A percentile compares a stretch with the other conserved stretches of the same genome.
These are phyloP conservation scores for Zonitis immaculata DNA, from an alignment of 2,888 invertebrate genomes.

Conservation along the genomic window DNA sequence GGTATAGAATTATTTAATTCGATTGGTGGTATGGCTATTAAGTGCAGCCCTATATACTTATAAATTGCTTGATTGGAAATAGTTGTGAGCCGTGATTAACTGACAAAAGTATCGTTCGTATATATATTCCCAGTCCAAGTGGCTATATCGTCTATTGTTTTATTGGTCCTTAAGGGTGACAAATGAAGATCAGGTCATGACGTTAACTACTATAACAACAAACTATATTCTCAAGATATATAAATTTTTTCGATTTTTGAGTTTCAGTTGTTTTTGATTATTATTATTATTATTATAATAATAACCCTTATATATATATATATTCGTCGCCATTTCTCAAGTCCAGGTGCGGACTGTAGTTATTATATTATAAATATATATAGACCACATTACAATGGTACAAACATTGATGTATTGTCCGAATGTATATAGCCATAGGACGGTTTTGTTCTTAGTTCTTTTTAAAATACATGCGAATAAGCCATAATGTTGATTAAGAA, in stretches of 20 bases:
- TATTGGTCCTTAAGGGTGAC: conserved; percentile 49
- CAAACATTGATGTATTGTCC: conserved; percentile 34
- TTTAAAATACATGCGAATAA: background rate
- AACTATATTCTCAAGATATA: conserved; percentile 9
- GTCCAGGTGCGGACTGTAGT: conserved; percentile 24
- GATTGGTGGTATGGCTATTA: conserved; percentile 35
- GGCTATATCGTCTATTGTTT: conserved; percentile 48
- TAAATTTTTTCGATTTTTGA: background rate
- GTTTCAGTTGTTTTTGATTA: background rate
- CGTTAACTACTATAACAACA: conserved; percentile 42
- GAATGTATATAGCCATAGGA: conserved; percentile 23
- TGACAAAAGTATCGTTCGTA: conserved; percentile 24
- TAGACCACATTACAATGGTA: conserved; percentile 29
- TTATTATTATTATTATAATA: background rate
- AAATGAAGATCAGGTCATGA: conserved; percentile 51
- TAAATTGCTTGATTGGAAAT: conserved; percentile 49
- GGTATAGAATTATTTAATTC: conserved; percentile 27
- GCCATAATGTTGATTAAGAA: conserved; percentile 18
- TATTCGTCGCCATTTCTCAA: conserved; percentile 22
- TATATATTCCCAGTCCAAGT: conserved; percentile 41
- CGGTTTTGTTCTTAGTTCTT: conserved; percentile 21
- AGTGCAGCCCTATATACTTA: conserved; percentile 43
- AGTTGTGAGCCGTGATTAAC: conserved; percentile 25
- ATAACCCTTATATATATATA: too few relatives aligned
- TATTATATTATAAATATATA: background rate